phyloP scores from a whole-genome alignment of 2,113 vertebrate species.

The Scartelaos histophorus region DNA sequence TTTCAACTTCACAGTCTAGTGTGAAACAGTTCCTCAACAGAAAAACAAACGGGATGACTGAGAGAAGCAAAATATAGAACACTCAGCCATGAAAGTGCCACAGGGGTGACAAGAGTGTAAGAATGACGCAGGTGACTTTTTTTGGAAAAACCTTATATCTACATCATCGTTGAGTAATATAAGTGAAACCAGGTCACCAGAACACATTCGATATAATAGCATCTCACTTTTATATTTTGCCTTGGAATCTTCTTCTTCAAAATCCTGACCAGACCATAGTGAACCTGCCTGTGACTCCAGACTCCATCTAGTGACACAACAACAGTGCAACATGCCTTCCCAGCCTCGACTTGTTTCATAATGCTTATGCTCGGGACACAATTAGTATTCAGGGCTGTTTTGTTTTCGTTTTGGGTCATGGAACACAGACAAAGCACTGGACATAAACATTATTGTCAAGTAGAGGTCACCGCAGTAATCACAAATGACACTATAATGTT shows the following conservation, averaged over 20 bases:
- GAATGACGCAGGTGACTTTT: neutral
- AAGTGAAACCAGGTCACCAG: neutral
- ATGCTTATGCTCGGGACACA: neutral
- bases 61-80: neutral
- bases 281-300: neutral
- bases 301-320: neutral
- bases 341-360: neutral
- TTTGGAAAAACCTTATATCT: neutral
- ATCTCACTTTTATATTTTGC: neutral
- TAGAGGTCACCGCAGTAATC: conserved; percentile 2
- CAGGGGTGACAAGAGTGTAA: neutral
- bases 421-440: neutral
- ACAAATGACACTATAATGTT: conserved; percentile 11
- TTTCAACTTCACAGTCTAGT: neutral
- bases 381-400: neutral
- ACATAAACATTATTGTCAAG: conserved; percentile 5
- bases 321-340: neutral
- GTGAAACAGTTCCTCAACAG: neutral
- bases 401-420: neutral
- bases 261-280: neutral
- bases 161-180: neutral
- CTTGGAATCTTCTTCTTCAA: neutral
- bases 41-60: neutral
- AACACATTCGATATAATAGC: neutral
- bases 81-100: neutral